Conservation (phyloP, 2,797 vertebrate species). For the Thaleichthys pacificus region DNA sequence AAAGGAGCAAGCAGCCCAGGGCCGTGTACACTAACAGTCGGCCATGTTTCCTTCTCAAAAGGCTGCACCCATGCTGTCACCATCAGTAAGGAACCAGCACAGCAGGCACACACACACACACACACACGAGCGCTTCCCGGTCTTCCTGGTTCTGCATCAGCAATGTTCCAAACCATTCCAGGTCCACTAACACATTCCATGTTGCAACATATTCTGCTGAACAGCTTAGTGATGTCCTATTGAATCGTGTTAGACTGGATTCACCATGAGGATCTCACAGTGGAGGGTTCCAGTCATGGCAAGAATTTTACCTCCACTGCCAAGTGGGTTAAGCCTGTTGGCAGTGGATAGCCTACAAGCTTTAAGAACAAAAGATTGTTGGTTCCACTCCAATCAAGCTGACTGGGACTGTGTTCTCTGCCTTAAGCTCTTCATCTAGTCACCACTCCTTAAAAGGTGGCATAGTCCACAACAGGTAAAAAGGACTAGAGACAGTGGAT, state of each 20-base stretch:
- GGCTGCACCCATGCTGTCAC: slow-evolving; percentile 60
- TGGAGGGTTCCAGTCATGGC: not conserved
- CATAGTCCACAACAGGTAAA: too few relatives aligned
- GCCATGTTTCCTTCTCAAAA: slow-evolving; percentile 69
- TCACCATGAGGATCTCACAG: not conserved
- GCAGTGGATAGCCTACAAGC: not conserved
- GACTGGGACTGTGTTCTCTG: too few relatives aligned
- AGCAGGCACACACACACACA: not conserved
- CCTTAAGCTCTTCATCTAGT: too few relatives aligned
- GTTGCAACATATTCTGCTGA: not conserved
- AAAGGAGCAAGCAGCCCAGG: slow-evolving; percentile 63
- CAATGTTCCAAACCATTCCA: not conserved
- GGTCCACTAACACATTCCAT: not conserved
- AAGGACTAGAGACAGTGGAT: too few relatives aligned
- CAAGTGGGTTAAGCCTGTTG: not conserved
- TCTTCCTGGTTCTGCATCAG: not conserved
- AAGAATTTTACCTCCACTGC: not conserved
- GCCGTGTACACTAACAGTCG: slow-evolving; percentile 65
- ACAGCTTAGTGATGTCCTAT: not conserved
- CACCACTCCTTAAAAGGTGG: too few relatives aligned
- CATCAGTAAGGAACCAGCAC: slow-evolving; percentile 42
- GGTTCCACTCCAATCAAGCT: not conserved
- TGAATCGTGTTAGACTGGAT: not conserved
- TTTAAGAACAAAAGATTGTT: not conserved
- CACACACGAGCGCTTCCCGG: not conserved